Base-by-base conservation (phyloP, 2,888 invertebrate species). In the Amphipyra berbera region DNA sequence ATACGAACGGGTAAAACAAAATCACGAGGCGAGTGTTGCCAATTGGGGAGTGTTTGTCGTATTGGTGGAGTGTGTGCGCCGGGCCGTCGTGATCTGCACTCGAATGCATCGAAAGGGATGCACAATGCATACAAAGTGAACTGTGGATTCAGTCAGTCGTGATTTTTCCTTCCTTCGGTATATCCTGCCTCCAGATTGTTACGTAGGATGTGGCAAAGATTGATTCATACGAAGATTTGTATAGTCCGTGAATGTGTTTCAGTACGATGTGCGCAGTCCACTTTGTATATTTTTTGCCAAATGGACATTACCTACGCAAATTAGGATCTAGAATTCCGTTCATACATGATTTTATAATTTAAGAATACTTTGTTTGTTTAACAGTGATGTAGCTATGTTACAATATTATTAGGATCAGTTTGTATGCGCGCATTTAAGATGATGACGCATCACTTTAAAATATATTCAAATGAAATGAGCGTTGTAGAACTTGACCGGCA, bases 41-140 rank as follows among this genome's bases (percentile, higher is more conserved):
- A 91, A 91, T 90, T 87, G 89, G 82, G 78, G 82, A 84, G 84
- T 89, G 90, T 91, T 92, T 92, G 91, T 88, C 90, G 89, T 88
- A 87, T 89, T 86, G 87, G 84, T 84, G 72, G 83, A 77, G 82
- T 72, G 75, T 81, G 78, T 83, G 76, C 74, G 79, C 79, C 71
- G 52, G 77, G 74, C 76, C 72, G 79, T 62, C 90, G 89, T 89
- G 90, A 87, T 87, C 86, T 81, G 91, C 85, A 89, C 84, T 80
- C 85, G 82, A 87, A 90, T 88, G 86, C 84, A 82, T 75, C 79
- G 77, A 75, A 76, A 76, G 75, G 64, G 75, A 86, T 89, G 88
- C 89, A 89, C 89, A 90, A 89, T 91, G 90, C 91, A 91, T 92
- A 91, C 88, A 86, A 89, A 90, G 86, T 88, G 87, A 82, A 83